phyloP scores from a whole-genome alignment of 2,888 invertebrate genomes.

The Stomorhina lunata region DNA sequence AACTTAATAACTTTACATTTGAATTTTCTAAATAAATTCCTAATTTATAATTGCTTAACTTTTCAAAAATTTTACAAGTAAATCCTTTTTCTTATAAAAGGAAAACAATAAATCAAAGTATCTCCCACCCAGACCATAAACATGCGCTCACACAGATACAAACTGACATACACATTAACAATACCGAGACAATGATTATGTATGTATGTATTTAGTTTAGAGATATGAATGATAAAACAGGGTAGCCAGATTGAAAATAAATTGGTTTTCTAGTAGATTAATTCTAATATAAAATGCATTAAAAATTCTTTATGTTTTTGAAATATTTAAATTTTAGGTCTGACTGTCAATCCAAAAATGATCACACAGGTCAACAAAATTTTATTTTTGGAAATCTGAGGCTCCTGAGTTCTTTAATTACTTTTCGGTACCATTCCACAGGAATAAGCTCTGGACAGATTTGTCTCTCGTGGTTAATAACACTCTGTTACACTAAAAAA shows the following conservation, averaged over 20 bases:
- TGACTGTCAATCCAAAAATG: no score
- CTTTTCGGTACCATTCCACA: no score
- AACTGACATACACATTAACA: neutral
- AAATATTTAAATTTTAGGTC: no score
- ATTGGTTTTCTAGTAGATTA: no score
- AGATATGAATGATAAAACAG: neutral
- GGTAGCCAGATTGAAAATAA: neutral
- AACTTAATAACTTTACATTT: slow-evolving; percentile 52
- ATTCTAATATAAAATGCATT: no score
- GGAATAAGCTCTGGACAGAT: no score
- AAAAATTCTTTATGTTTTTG: no score
- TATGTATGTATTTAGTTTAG: neutral
- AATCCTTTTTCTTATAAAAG: slow-evolving; percentile 31
- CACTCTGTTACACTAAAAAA: no score
- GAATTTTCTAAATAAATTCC: slow-evolving; percentile 51
- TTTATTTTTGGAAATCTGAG: no score
- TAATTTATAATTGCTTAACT: slow-evolving; percentile 57
- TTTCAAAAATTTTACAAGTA: slow-evolving; percentile 45
- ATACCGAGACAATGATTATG: neutral
- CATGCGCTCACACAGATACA: neutral
- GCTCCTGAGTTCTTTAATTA: no score
- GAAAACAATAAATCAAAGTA: slow-evolving; percentile 56
- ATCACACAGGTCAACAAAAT: no score
- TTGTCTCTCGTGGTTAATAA: no score
- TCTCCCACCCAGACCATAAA: neutral